A percentile compares a stretch with the other conserved stretches of the same genome.
phyloP scores from a whole-genome alignment of 2,888 invertebrate genomes.

The Apamea anceps region DNA sequence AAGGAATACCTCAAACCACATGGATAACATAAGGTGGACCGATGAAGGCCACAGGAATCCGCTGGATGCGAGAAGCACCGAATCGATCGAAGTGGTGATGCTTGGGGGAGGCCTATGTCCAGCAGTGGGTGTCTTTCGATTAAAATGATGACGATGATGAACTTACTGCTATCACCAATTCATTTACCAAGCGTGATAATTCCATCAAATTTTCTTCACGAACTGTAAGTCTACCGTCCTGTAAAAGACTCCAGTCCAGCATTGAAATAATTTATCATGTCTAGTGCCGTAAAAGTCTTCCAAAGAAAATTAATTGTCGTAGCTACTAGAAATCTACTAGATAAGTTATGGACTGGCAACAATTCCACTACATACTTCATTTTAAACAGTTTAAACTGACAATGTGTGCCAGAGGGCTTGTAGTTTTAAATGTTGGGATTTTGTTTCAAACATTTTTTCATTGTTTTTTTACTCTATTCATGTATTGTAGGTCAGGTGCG shows the following conservation, averaged over 20 bases:
- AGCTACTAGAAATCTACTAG: neutral
- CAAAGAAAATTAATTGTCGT: slow-evolving; percentile 9
- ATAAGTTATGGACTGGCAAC: slow-evolving; percentile 1
- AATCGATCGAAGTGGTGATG: too few species aligned
- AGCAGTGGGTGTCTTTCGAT: too few species aligned
- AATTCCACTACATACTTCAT: slow-evolving; percentile 11
- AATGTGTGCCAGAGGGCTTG: neutral
- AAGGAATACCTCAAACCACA: too few species aligned
- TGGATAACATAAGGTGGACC: too few species aligned
- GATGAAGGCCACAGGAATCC: too few species aligned
- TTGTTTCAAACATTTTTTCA: too few species aligned
- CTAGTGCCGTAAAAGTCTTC: slow-evolving; percentile 10
- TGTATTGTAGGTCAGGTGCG: too few species aligned
- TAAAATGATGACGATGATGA: too few species aligned
- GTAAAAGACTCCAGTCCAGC: neutral
- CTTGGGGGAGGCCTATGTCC: too few species aligned
- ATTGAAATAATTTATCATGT: slow-evolving; percentile 21
- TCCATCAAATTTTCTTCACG: neutral
- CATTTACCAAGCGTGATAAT: neutral
- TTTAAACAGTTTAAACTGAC: slow-evolving; percentile 15
- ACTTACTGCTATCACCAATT: neutral
- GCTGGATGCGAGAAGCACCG: too few species aligned
- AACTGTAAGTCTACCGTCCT: neutral
- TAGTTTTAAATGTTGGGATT: neutral
- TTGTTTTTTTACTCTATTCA: too few species aligned